Conservation (phyloP, 2,113 vertebrate species). For the Neoarius graeffei region DNA sequence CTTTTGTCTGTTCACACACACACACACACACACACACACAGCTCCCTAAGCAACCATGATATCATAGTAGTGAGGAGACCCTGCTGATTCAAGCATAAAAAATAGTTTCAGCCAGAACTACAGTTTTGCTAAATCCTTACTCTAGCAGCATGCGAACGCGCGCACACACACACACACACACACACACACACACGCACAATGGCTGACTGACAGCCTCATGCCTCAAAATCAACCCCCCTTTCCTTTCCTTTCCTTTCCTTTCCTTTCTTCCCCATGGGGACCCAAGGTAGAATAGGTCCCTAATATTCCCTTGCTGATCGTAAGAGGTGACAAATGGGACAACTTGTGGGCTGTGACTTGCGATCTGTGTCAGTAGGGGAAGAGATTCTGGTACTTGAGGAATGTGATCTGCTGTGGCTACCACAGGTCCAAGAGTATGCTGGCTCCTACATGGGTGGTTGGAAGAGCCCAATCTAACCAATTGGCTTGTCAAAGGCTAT, state of each 20-base stretch:
- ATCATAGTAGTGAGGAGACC: slow-evolving; percentile 18
- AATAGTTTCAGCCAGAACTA: slow-evolving; percentile 11
- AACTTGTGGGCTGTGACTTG: too few relatives aligned
- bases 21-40: slow-evolving; percentile 33
- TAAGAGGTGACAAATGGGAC: too few relatives aligned
- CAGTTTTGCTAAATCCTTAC: slow-evolving; percentile 41
- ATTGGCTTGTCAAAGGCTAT: too few relatives aligned
- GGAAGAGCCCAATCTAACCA: too few relatives aligned
- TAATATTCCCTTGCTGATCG: too few relatives aligned
- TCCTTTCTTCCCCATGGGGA: not conserved
- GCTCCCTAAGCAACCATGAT: slow-evolving; percentile 33
- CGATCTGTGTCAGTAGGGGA: too few relatives aligned
- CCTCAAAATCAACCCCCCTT: not conserved
- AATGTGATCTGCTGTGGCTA: too few relatives aligned
- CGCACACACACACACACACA: slow-evolving; percentile 31
- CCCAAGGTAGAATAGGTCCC: too few relatives aligned
- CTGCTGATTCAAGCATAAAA: slow-evolving; percentile 40
- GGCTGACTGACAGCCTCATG: slow-evolving; percentile 25
- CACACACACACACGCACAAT: slow-evolving; percentile 19
- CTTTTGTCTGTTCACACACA: slow-evolving; percentile 10
- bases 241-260: not conserved
- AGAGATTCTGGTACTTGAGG: too few relatives aligned
- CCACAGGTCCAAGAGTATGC: too few relatives aligned
- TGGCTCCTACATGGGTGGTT: too few relatives aligned
- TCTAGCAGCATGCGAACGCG: not conserved